Base-by-base conservation (phyloP, 1,140 invertebrate genomes). In the Neodiprion fabricii region DNA sequence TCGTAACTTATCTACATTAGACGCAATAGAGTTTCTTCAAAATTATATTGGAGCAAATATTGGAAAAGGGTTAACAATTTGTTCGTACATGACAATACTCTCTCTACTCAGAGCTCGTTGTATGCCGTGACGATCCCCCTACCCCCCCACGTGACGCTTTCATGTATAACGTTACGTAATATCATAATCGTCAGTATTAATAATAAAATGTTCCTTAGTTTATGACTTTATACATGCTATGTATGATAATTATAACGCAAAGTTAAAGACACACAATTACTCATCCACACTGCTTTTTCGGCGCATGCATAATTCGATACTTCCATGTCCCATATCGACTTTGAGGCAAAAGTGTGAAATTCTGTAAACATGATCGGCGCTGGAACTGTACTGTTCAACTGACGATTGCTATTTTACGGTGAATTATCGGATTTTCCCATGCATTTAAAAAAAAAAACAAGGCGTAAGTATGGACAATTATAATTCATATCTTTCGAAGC, bases 141-240 rank as follows among this genome's bases (percentile, higher is more conserved):
- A 40, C 28, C 28, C 28, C 28, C 82, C 79, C 79, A 76, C 80
- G 78, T 40, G 28, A 40, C 28, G 28, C 28, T 40, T 40, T 40
- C 28, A 40, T 40, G 28, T 40, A 40, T 40, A 40, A 85, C 79
- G 85, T 87, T 86, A 85, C 83, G 85, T 84, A 82, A 81, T 86
- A 85, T 81, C 83, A 85, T 83, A 79, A 72, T 40, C 28, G 28
- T 40, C 28, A 40, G 28, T 40, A 40, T 87, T 87, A 86, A 85
- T 88, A 85, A 87, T 86, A 86, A 85, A 85, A 86, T 84, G 83
- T 83, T 85, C 73, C 83, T 86, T 86, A 85, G 75, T 84, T 74
- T 80, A 82, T 85, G 85, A 87, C 85, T 89, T 88, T 89, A 88
- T 88, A 88, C 86, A 89, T 86, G 73, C 85, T 88, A 87, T 88